Evolutionary conservation across 2,113 vertebrate species (phyloP), one percentile per base, ranked within the genome.

Genomic region (Trematocara marginatum): DNA sequence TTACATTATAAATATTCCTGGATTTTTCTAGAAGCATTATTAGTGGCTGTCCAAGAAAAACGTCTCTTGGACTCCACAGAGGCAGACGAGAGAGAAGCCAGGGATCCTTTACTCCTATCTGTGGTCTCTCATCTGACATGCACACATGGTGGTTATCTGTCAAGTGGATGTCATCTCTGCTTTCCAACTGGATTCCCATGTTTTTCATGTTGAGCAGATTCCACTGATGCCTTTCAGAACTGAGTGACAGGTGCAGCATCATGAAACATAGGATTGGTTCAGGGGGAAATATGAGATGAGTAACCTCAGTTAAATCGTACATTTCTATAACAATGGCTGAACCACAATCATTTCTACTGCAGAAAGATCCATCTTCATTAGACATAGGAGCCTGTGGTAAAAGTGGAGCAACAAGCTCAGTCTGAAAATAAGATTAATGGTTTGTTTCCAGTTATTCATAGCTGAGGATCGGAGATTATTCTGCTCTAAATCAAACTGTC

Each of bases 121-220:
- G 78, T 54, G 64, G 64, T 88, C 81, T 93, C 92, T 93, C 92
- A 94, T 92, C 87, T 90, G 90, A 92, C 95, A 94, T 88, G 92
- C 91, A 92, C 88, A 86, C 90, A 89, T 74, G 59, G 90, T 86
- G 89, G 84, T 90, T 91, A 90, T 94, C 92, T 92, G 93, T 93
- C 91, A 92, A 88, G 85, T 79, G 40, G 78, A 90, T 92, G 91
- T 93, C 94, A 80, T 94, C 86, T 87, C 94, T 71, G 84, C 92
- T 93, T 91, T 92, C 88, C 87, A 90, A 94, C 92, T 85, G 90
- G 89, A 93, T 93, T 87, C 88, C 42, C 80, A 53, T 88, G 89
- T 93, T 94, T 95, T 95, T 95, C 91, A 95, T 95, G 93, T 92
- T 51, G 79, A 82, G 89, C 88, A 83, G 85, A 88, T 93, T 86